These are phyloP conservation scores for Perca schrenkii DNA, from an alignment of 2,113 vertebrate species.

Conservation along the genomic window DNA sequence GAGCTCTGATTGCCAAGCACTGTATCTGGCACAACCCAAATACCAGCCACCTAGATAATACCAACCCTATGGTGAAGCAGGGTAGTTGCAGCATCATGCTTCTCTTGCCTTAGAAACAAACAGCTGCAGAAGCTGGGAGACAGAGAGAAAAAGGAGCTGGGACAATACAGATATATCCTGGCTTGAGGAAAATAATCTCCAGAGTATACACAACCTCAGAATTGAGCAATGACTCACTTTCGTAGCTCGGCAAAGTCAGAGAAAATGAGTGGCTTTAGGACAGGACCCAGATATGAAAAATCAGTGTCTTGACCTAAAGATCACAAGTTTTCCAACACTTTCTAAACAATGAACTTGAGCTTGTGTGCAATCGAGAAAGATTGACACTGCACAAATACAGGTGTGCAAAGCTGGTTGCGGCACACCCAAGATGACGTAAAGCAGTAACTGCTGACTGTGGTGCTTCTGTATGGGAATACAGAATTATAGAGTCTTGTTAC, in stretches of 20 bases:
- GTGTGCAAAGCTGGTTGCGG: slow-evolving; percentile 33
- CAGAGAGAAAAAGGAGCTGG: neutral
- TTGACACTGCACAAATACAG: slow-evolving; percentile 39
- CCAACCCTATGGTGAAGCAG: neutral
- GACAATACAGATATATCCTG: neutral
- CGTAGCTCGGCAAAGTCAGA: neutral
- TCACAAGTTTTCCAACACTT: neutral
- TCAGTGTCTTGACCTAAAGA: neutral
- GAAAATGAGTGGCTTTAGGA: neutral
- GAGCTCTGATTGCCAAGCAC: slow-evolving; percentile 15
- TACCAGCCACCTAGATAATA: slow-evolving; percentile 7
- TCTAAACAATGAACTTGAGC: neutral
- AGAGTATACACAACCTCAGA: neutral
- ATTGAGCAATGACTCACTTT: neutral
- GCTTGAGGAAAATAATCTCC: neutral
- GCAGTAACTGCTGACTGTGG: slow-evolving; percentile 7
- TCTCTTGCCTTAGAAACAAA: neutral
- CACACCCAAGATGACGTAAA: slow-evolving; percentile 50
- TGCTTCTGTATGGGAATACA: neutral
- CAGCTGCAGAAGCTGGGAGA: neutral
- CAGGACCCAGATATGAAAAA: neutral
- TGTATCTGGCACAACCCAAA: slow-evolving; percentile 13
- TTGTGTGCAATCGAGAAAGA: neutral
- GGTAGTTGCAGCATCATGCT: neutral
- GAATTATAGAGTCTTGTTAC: neutral